These are phyloP conservation scores for Lepidocyrtinus sp. DNA, from an alignment of 2,888 invertebrate genomes.

Conservation along the genomic window DNA sequence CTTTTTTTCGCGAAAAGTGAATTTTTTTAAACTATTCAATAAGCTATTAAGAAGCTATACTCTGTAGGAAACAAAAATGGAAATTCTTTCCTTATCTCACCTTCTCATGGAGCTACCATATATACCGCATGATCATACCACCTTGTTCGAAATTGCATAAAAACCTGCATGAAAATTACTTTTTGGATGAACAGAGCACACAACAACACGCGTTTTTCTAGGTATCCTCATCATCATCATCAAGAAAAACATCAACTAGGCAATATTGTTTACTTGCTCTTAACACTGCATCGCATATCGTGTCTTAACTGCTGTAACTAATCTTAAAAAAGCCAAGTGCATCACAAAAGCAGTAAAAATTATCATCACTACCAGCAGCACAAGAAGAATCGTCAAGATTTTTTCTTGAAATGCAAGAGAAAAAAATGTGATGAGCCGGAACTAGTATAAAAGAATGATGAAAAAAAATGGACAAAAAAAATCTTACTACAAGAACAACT, in stretches of 20 bases:
- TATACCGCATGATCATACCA: not conserved
- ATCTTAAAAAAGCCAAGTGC: not conserved
- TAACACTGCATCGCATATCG: not conserved
- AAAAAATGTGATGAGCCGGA: conserved; percentile 58
- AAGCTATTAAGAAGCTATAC: not conserved
- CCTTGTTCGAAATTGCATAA: not conserved
- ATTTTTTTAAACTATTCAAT: not conserved
- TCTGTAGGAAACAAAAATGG: not conserved
- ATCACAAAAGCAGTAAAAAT: conserved; percentile 9
- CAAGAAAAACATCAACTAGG: not conserved
- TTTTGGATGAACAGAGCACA: not conserved
- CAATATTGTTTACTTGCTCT: not conserved
- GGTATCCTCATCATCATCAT: not conserved
- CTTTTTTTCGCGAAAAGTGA: not conserved
- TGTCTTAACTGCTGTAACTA: not conserved
- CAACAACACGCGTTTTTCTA: not conserved
- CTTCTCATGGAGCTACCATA: not conserved
- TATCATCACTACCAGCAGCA: not conserved
- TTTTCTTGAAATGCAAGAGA: conserved; percentile 16
- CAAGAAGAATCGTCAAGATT: conserved; percentile 43
- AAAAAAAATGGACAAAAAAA: conserved; percentile 24
- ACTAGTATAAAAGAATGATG: conserved; percentile 33
- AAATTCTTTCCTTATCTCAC: not conserved
- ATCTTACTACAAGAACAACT: not conserved
- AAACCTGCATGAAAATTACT: not conserved